phyloP scores from a whole-genome alignment of 2,888 invertebrate genomes.

The Temnothorax rugatulus region DNA sequence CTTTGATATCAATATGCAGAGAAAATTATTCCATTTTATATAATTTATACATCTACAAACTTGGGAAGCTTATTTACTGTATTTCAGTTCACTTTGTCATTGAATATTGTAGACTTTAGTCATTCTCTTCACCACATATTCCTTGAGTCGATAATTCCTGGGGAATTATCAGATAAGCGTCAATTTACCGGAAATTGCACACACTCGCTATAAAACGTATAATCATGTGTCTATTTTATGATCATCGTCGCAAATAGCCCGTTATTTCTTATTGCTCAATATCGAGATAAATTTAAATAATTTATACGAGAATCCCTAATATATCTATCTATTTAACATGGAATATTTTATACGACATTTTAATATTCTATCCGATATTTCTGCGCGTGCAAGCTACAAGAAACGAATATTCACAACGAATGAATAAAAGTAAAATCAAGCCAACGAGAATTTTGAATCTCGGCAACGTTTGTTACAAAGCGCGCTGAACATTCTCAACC shows the following conservation, averaged over 20 bases:
- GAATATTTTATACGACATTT: background rate
- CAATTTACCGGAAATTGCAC: conserved; percentile 10
- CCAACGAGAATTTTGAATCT: background rate
- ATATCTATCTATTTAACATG: background rate
- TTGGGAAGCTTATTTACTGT: background rate
- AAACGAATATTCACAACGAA: background rate
- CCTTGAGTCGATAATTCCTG: conserved; percentile 7
- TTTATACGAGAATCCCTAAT: background rate
- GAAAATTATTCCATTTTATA: background rate
- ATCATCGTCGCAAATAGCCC: background rate
- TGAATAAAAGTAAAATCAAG: conserved; percentile 11
- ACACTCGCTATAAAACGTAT: background rate
- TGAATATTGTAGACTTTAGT: background rate
- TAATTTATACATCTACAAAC: background rate
- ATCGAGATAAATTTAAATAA: background rate
- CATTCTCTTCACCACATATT: background rate
- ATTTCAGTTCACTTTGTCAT: background rate
- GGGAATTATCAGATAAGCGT: conserved; percentile 24
- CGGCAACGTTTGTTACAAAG: background rate
- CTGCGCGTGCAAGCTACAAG: background rate
- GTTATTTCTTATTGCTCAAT: background rate
- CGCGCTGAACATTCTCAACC: background rate
- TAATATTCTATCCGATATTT: background rate
- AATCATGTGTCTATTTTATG: background rate
- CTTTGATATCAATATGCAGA: background rate